Percentiles rank a stretch among this genome's conserved stretches.
These are phyloP conservation scores for Phalacrocorax pelagicus DNA, from an alignment of 2,113 vertebrate genomes.

Conservation along the genomic window DNA sequence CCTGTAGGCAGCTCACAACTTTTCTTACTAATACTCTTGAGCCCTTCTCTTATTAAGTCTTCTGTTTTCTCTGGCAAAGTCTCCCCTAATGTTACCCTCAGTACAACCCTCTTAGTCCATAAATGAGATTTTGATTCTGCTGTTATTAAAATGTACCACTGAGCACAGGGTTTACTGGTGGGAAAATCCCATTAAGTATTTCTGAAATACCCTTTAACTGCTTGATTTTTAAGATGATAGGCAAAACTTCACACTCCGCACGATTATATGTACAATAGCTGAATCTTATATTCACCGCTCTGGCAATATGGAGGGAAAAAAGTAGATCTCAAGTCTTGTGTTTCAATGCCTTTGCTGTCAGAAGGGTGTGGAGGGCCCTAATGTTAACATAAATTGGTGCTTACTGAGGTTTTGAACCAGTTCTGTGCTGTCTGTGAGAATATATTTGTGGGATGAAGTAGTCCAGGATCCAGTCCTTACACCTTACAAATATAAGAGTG, in stretches of 20 bases:
- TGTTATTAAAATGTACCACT: slow-evolving; percentile 68
- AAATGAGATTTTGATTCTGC: slow-evolving; percentile 77
- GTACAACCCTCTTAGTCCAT: slow-evolving; percentile 67
- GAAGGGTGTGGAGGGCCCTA: background rate
- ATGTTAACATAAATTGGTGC: background rate
- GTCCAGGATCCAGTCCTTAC: background rate
- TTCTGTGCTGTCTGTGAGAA: background rate
- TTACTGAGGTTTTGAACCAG: background rate
- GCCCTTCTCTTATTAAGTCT: slow-evolving; percentile 58
- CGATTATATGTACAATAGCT: background rate
- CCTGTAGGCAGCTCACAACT: slow-evolving; percentile 62
- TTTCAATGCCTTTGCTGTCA: background rate
- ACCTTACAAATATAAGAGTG: background rate
- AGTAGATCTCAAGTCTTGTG: background rate
- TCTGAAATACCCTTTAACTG: slow-evolving; percentile 73
- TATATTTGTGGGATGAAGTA: background rate
- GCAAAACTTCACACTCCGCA: slow-evolving; percentile 45
- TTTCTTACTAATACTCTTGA: slow-evolving; percentile 61
- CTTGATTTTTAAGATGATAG: slow-evolving; percentile 68
- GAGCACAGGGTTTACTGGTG: slow-evolving; percentile 73
- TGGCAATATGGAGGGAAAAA: background rate
- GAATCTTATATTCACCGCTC: background rate
- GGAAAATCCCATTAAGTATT: slow-evolving; percentile 78
- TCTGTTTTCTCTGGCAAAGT: slow-evolving; percentile 76
- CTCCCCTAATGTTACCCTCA: slow-evolving; percentile 42